phyloP scores from a whole-genome alignment of 2,797 vertebrate genomes.

The Pampus argenteus region DNA sequence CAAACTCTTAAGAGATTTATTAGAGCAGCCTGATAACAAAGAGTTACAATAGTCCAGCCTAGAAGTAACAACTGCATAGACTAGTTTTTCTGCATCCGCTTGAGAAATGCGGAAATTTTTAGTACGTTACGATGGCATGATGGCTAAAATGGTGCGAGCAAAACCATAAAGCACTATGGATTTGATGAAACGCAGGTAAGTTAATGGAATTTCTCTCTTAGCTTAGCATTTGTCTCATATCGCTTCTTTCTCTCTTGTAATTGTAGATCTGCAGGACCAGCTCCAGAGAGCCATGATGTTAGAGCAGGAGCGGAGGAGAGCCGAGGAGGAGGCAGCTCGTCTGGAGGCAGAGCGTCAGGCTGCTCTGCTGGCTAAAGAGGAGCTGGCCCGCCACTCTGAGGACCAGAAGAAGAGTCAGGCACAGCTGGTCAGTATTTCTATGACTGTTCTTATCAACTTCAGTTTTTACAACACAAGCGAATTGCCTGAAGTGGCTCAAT shows the following conservation, averaged over 20 bases:
- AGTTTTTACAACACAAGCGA: background rate
- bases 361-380: slow-evolving; percentile 92
- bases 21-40: too few species aligned
- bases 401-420: slow-evolving; percentile 93
- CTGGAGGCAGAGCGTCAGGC: slow-evolving; percentile 91
- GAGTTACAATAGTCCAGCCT: too few species aligned
- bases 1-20: too few species aligned
- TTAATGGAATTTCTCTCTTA: background rate
- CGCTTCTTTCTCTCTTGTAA: background rate
- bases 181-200: too few species aligned
- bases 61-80: too few species aligned
- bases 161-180: too few species aligned
- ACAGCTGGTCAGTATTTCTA: slow-evolving; percentile 87
- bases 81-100: too few species aligned
- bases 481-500: background rate
- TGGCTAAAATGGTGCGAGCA: background rate
- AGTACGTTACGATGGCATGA: too few species aligned
- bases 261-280: slow-evolving; percentile 92
- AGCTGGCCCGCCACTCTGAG: slow-evolving; percentile 89
- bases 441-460: background rate
- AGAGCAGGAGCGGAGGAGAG: slow-evolving; percentile 90
- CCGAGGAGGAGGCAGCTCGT: slow-evolving; percentile 89
- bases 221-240: background rate
- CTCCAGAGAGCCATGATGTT: slow-evolving; percentile 87
- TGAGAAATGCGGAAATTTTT: too few species aligned